phyloP scores from a whole-genome alignment of 2,888 invertebrate genomes.

The Barypeithes pellucidus region DNA sequence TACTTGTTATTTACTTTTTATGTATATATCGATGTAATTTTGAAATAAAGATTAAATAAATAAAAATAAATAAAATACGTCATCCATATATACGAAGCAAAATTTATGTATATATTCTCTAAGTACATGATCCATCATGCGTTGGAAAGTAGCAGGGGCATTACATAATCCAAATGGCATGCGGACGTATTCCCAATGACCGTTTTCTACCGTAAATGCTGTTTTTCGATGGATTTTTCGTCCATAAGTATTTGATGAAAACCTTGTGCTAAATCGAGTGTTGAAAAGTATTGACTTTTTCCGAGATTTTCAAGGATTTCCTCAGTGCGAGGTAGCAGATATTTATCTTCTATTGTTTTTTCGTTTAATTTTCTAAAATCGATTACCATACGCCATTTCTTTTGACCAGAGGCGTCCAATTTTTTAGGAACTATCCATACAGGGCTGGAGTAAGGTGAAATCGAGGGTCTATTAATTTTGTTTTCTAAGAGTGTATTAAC shows the following conservation, averaged over 20 bases:
- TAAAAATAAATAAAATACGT: too few relatives aligned
- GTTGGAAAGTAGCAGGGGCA: slow-evolving; percentile 58
- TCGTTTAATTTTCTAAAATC: too few relatives aligned
- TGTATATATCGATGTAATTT: too few relatives aligned
- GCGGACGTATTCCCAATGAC: slow-evolving; percentile 58
- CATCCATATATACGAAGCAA: slow-evolving; percentile 51
- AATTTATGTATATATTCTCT: slow-evolving; percentile 63
- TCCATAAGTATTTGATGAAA: slow-evolving; percentile 64
- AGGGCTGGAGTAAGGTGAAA: too few relatives aligned
- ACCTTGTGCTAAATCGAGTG: slow-evolving; percentile 61
- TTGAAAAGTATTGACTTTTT: too few relatives aligned
- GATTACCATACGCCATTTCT: too few relatives aligned
- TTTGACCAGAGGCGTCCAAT: slow-evolving; percentile 19
- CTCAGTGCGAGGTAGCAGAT: slow-evolving; percentile 1
- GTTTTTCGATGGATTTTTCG: slow-evolving; percentile 58
- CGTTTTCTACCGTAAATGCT: slow-evolving; percentile 58
- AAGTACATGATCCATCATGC: slow-evolving; percentile 54
- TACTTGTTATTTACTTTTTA: too few relatives aligned
- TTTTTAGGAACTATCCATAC: too few relatives aligned
- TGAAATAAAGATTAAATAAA: too few relatives aligned
- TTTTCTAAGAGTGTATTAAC: slow-evolving; percentile 16
- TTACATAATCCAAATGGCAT: slow-evolving; percentile 61
- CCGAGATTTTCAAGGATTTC: too few relatives aligned
- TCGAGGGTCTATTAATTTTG: too few relatives aligned
- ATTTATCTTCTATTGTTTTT: too few relatives aligned